Base-by-base conservation (phyloP, 2,797 vertebrate genomes). In the Sebastes iracundus region DNA sequence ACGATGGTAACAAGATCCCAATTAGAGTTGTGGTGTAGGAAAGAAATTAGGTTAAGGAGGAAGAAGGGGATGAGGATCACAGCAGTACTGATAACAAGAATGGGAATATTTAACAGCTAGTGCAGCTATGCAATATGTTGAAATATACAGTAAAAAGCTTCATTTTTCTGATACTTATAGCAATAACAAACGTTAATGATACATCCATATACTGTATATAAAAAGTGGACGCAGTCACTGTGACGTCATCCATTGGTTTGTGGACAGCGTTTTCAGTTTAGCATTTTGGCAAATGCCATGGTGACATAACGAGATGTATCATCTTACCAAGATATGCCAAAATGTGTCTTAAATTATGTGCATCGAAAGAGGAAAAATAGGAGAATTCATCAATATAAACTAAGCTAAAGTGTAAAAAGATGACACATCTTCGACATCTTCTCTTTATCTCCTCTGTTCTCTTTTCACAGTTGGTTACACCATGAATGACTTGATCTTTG, bases 401-500 rank as follows among this genome's bases (percentile, higher is more conserved):
- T 32, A n/a, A 74, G 20, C 25, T 74, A n/a, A 68, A 32, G 30
- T 9, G 22, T 5, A 20, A 52, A 13, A 62, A 55, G 2, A 58
- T 25, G 12, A 22, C 68, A n/a, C 71, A 20, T 42, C 38, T 42
- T 42, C 35, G 14, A 73, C 22, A 28, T 72, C 25, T 8, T 75
- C 42, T 75, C 76, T 70, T 59, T 42, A 46, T 79, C 49, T 72
- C 63, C 68, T 49, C 28, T 79, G 58, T 49, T 83, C 62, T 85
- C 53, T 80, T 75, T 84, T 83, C 73, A 74, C 94, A 99, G 98
- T 99, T 88, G 98, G 98, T 86, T 99, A 99, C 92, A 99, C 97
- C 79, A 99, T 99, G 98, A 97, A 98, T 2, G 98, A 98, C 93
- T 93, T 99, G 88, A 96, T 98, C 93, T 99, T 99, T 13, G 95